Conservation (phyloP, 2,113 vertebrate species). For the Lycaon pictus region DNA sequence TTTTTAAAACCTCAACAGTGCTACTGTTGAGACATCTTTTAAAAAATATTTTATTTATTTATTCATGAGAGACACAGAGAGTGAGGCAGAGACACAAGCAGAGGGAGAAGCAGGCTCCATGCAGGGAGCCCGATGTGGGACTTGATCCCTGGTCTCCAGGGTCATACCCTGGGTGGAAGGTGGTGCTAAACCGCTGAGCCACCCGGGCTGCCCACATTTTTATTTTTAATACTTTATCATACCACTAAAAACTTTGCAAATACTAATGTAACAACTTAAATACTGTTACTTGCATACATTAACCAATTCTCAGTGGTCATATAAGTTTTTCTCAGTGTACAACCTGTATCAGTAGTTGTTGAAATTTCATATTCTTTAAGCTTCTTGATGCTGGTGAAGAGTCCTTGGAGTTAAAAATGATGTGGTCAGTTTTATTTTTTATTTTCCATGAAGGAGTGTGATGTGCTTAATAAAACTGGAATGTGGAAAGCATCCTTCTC, state of each 20-base stretch:
- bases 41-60: no score
- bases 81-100: no score
- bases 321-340: not conserved
- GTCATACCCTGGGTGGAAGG: no score
- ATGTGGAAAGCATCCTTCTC: not conserved
- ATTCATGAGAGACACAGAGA: no score
- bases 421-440: not conserved
- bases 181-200: no score
- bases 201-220: not conserved
- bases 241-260: not conserved
- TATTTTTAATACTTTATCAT: not conserved
- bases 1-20: no score
- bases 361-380: not conserved
- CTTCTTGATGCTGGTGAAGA: not conserved
- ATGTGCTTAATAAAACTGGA: not conserved
- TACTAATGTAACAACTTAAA: not conserved
- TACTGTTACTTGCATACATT: not conserved
- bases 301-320: not conserved
- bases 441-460: not conserved
- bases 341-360: not conserved
- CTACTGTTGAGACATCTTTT: no score
- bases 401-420: not conserved
- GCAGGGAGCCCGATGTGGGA: no score
- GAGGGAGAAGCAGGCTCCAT: no score
- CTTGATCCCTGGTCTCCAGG: no score